These are phyloP conservation scores for Drosophila macrothrix DNA, from an alignment of 2,888 invertebrate species.

Conservation along the genomic window DNA sequence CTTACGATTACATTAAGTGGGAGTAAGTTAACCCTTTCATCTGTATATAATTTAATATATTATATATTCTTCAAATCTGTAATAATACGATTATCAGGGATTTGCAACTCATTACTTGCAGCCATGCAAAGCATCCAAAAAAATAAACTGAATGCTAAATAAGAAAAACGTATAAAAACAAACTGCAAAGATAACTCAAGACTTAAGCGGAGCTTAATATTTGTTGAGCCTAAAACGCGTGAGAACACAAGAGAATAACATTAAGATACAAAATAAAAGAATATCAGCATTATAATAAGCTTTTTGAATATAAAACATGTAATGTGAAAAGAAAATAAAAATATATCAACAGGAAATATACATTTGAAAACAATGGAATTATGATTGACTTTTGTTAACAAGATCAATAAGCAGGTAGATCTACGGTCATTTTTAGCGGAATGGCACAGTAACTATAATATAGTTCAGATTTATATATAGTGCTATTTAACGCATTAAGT, in stretches of 20 bases:
- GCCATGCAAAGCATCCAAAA: not conserved
- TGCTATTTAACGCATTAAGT: not conserved
- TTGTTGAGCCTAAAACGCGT: no score
- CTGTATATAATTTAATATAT: not conserved
- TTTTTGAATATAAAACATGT: no score
- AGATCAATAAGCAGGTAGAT: not conserved
- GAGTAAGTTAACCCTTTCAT: conserved; percentile 31
- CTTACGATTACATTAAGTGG: conserved; percentile 52
- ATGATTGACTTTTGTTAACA: not conserved
- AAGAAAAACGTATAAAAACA: not conserved
- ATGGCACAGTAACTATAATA: not conserved
- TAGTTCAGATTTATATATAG: no score
- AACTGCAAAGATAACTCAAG: not conserved
- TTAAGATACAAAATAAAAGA: no score
- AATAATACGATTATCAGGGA: not conserved
- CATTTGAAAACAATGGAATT: no score
- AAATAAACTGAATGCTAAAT: not conserved
- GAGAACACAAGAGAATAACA: no score
- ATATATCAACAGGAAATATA: no score
- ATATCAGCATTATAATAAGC: no score
- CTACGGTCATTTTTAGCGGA: not conserved
- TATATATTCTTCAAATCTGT: not conserved
- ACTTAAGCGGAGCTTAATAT: no score
- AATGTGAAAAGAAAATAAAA: no score
- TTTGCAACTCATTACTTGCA: not conserved